phyloP scores from a whole-genome alignment of 1,140 invertebrate species.

The Drosophila ohnishii region DNA sequence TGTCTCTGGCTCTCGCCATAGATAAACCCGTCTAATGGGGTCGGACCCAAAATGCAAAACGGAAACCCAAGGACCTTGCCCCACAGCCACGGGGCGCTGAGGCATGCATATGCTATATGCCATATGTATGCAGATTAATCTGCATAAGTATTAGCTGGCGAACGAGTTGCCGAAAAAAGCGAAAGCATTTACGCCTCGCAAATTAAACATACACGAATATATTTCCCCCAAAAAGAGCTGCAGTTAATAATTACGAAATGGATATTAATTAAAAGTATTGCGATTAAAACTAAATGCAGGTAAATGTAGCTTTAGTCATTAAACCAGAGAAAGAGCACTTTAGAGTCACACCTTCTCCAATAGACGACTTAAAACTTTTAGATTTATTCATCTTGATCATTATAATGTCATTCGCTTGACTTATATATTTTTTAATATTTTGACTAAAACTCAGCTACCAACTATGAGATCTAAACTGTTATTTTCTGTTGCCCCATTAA shows the following conservation, averaged over 20 bases:
- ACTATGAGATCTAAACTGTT: too few relatives aligned
- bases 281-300: neutral
- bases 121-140: constrained; percentile 44
- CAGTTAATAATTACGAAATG: constrained; percentile 7
- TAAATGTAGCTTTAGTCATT: too few relatives aligned
- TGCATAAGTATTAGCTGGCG: constrained; percentile 43
- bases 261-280: neutral
- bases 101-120: constrained; percentile 21
- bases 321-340: too few relatives aligned
- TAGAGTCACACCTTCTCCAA: too few relatives aligned
- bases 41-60: constrained; percentile 41
- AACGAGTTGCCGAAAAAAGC: constrained; percentile 27
- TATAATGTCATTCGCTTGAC: too few relatives aligned
- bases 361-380: too few relatives aligned
- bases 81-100: constrained; percentile 38
- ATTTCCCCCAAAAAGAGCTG: neutral
- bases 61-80: constrained; percentile 47
- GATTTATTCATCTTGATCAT: too few relatives aligned
- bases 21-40: constrained; percentile 32
- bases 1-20: constrained; percentile 21
- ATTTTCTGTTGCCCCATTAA: neutral
- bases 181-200: constrained; percentile 18
- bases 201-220: neutral
- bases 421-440: too few relatives aligned
- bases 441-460: too few relatives aligned